Evolutionary conservation across 2,113 vertebrate genomes (phyloP).

Genomic region (Amphiprion ocellaris): DNA sequence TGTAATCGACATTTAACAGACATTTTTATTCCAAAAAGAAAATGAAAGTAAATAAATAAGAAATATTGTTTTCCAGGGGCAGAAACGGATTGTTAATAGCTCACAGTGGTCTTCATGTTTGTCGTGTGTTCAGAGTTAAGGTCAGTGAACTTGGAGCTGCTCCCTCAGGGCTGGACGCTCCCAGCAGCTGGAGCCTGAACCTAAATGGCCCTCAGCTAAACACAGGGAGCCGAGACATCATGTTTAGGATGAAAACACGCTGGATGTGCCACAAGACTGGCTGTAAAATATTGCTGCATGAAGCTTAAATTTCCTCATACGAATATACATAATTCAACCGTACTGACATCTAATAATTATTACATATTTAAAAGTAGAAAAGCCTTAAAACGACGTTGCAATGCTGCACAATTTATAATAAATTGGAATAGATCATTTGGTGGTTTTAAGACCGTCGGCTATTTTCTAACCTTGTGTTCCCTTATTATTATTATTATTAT

Average conservation of each 20-base stretch:
- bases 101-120: conserved; percentile 9
- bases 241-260: neutral
- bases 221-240: neutral
- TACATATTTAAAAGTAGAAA: neutral
- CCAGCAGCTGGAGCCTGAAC: conserved; percentile 59
- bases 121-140: conserved; percentile 33
- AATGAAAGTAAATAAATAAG: conserved; percentile 2
- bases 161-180: conserved; percentile 62
- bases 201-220: conserved; percentile 58
- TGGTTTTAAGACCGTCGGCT: neutral
- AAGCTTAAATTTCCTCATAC: neutral
- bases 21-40: neutral
- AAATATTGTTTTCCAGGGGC: neutral
- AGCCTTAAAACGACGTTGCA: neutral
- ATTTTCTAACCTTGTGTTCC: too few relatives aligned
- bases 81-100: neutral
- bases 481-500: conserved; percentile 5
- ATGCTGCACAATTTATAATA: neutral
- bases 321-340: neutral
- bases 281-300: neutral
- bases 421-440: neutral
- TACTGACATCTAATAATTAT: neutral
- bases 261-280: neutral
- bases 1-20: too few relatives aligned
- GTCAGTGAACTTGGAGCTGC: conserved; percentile 59